Percentiles rank a stretch among this genome's conserved stretches.
These are phyloP conservation scores for Choristoneura fumiferana DNA, from an alignment of 1,140 invertebrate species.

Conservation along the genomic window DNA sequence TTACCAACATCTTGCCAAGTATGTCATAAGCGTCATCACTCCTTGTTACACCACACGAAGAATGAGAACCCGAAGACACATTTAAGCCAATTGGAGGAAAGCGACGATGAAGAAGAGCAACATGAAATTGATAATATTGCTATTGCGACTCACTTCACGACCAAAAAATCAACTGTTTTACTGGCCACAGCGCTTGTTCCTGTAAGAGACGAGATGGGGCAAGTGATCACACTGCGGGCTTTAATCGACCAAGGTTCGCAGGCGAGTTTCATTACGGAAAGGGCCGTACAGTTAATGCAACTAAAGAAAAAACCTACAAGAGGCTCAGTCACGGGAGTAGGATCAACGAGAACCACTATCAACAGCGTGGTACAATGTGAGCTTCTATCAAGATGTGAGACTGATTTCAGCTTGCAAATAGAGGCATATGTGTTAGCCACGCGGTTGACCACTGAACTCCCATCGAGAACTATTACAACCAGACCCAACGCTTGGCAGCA, in stretches of 20 bases:
- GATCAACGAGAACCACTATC: neutral
- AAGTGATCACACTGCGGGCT: neutral
- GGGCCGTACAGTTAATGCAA: slow-evolving; percentile 18
- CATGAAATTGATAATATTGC: slow-evolving; percentile 23
- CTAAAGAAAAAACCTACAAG: neutral
- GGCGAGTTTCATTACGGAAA: slow-evolving; percentile 26
- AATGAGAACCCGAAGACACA: slow-evolving; percentile 8
- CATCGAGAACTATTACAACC: slow-evolving; percentile 8
- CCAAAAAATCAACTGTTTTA: slow-evolving; percentile 21
- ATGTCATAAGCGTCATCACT: slow-evolving; percentile 40
- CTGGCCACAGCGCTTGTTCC: slow-evolving; percentile 26
- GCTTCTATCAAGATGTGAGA: slow-evolving; percentile 15
- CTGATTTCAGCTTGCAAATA: slow-evolving; percentile 10
- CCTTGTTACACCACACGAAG: slow-evolving; percentile 33
- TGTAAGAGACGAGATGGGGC: slow-evolving; percentile 14
- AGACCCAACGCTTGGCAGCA: slow-evolving; percentile 10
- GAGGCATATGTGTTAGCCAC: slow-evolving; percentile 20
- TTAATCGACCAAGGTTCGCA: slow-evolving; percentile 28
- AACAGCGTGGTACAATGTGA: neutral
- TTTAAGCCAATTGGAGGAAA: slow-evolving; percentile 15
- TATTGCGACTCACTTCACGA: slow-evolving; percentile 29
- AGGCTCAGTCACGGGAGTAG: slow-evolving; percentile 12
- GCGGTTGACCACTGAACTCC: slow-evolving; percentile 21
- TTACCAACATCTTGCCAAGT: slow-evolving; percentile 32
- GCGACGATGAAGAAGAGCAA: slow-evolving; percentile 8